Evolutionary conservation across 2,797 vertebrate genomes (phyloP), one percentile per base, ranked within the genome.

Genomic region (Anguilla marmorata): DNA sequence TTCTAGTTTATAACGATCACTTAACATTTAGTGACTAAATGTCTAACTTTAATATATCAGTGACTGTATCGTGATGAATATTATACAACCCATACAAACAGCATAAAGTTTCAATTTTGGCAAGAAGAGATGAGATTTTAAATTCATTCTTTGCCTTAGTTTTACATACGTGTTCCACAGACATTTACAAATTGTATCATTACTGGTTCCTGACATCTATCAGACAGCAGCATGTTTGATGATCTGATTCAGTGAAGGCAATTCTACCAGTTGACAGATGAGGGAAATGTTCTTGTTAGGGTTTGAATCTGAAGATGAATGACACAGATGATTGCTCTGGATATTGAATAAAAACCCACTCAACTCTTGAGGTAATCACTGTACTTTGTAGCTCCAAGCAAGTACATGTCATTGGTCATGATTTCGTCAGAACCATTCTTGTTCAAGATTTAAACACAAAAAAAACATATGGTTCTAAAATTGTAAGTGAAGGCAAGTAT

Each of bases 231-330:
- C 93, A 88, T 86, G 93, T 93, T 91, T 86, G 89, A 88, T 60
- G 90, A 88, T 69, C 76, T 16, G 88, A 90, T 79, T 52, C 19
- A 0, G 45, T 85, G 85, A 60, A n/a, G 87, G 85, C 87, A 89
- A 48, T 86, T 86, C 88, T 8, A 1, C 89, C 3, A 86, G 58
- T 91, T 94, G 93, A 95, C 92, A 92, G 93, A 95, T 93, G 93
- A 94, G 91, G 86, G 89, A 91, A 92, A 94, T 88, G 27, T 52
- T 88, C 63, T 37, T 74, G 69, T n/a, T 41, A 91, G 90, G 90
- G 87, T 93, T 91, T 93, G 93, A 94, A 93, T 93, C 91, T 92
- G 91, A 90, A 94, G 94, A 95, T 93, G 91, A 95, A 95, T 93
- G 92, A 90, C 91, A 85, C 90, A 56, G 90, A 90, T 87, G 90